Percentiles rank a stretch among this genome's conserved stretches.
phyloP scores from a whole-genome alignment of 2,888 invertebrate species.

The Torymus tubicola region DNA sequence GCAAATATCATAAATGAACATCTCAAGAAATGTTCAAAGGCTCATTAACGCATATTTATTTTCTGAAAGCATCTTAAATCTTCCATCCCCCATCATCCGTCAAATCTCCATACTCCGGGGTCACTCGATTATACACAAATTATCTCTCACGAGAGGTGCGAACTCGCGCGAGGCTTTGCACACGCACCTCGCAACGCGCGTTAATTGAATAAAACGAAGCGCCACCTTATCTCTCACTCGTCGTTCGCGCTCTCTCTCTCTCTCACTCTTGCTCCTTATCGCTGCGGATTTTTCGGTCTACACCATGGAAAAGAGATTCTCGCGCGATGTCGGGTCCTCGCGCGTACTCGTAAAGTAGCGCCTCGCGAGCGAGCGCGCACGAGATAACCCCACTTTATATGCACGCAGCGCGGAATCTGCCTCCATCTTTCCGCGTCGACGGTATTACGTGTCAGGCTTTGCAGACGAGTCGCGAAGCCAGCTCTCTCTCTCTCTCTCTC shows the following conservation, averaged over 20 bases:
- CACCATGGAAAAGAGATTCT: constrained; percentile 51
- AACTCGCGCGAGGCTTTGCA: background rate
- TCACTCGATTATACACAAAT: too few relatives aligned
- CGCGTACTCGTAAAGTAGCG: constrained; percentile 58
- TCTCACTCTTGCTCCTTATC: too few relatives aligned
- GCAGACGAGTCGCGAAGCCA: constrained; percentile 49
- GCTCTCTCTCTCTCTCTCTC: background rate
- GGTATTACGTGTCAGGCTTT: constrained; percentile 64
- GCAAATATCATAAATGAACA: too few relatives aligned
- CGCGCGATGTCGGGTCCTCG: constrained; percentile 42
- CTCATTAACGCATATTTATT: too few relatives aligned
- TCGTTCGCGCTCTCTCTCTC: background rate
- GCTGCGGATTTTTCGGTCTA: constrained; percentile 43
- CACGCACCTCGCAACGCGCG: background rate
- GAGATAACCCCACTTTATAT: constrained; percentile 64
- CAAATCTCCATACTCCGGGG: too few relatives aligned
- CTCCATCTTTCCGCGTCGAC: constrained; percentile 62
- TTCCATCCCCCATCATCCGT: too few relatives aligned
- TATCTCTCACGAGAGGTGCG: too few relatives aligned
- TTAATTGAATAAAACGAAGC: constrained; percentile 23
- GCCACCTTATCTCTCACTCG: constrained; percentile 45
- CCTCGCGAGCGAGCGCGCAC: constrained; percentile 50
- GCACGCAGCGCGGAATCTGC: constrained; percentile 60
- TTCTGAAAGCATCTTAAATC: background rate
- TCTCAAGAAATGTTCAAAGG: too few relatives aligned